Evolutionary conservation across 1,140 invertebrate species (phyloP).

Genomic region (Steinernema feltiae): DNA sequence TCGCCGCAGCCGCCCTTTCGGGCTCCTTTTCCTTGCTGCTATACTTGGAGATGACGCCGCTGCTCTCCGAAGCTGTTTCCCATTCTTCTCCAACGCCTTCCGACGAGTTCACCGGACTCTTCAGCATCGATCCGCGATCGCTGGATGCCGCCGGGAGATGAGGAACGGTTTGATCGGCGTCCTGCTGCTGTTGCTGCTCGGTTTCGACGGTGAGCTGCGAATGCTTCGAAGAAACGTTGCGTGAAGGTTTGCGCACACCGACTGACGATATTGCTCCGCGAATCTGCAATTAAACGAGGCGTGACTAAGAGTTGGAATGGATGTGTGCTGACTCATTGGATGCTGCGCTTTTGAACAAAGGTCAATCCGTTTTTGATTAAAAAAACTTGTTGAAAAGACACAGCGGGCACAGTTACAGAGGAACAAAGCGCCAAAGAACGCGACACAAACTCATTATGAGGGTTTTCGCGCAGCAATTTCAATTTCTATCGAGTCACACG

Average conservation of each 20-base stretch:
- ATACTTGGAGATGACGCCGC: constrained; percentile 58
- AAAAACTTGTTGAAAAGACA: too few relatives aligned
- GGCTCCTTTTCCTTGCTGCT: constrained; percentile 38
- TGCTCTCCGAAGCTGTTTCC: constrained; percentile 66
- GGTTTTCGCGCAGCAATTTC: too few relatives aligned
- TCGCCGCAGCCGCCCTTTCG: constrained; percentile 19
- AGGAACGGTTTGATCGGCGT: not conserved
- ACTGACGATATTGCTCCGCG: not conserved
- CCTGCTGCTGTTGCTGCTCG: not conserved
- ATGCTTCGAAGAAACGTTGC: not conserved
- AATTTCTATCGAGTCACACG: too few relatives aligned
- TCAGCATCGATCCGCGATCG: constrained; percentile 22
- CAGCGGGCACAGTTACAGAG: not conserved
- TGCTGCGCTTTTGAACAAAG: too few relatives aligned
- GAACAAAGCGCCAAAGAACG: too few relatives aligned
- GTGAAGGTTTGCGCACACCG: not conserved
- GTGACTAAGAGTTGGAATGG: too few relatives aligned
- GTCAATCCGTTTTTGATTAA: too few relatives aligned
- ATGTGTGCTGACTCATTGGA: too few relatives aligned
- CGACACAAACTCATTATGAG: too few relatives aligned
- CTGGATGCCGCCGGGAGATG: constrained; percentile 11
- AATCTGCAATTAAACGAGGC: not conserved
- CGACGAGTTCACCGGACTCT: constrained; percentile 57
- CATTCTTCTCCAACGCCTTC: constrained; percentile 63
- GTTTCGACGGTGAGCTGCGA: not conserved